These are phyloP conservation scores for Epinotia nisella DNA, from an alignment of 2,888 invertebrate genomes.

Conservation along the genomic window DNA sequence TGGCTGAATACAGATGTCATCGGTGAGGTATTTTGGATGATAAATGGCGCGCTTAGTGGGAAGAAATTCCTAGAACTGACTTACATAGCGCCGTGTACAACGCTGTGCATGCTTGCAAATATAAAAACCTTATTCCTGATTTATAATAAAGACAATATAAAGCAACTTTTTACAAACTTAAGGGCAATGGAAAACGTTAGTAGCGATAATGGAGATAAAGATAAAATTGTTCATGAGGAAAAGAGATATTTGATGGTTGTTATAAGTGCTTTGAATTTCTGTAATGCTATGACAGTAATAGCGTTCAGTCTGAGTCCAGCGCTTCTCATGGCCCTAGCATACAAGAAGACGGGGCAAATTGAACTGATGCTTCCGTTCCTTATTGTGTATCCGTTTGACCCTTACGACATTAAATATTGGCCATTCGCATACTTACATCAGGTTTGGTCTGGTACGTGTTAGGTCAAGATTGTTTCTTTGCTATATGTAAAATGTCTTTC, in stretches of 20 bases:
- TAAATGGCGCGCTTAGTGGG: constrained; percentile 52
- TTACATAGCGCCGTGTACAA: constrained; percentile 40
- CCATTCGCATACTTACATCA: constrained; percentile 67
- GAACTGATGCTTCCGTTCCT: constrained; percentile 62
- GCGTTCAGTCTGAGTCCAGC: constrained; percentile 59
- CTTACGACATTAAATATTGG: constrained; percentile 59
- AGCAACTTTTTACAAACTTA: constrained; percentile 13
- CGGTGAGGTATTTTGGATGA: constrained; percentile 58
- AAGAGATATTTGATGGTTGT: constrained; percentile 56
- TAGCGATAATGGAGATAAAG: constrained; percentile 46
- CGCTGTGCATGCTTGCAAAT: constrained; percentile 37
- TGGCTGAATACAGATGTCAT: constrained; percentile 56
- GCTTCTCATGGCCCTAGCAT: constrained; percentile 56
- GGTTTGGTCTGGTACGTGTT: constrained; percentile 60
- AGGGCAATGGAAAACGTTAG: constrained; percentile 24
- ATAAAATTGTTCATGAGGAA: constrained; percentile 54
- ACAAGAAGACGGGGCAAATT: constrained; percentile 55
- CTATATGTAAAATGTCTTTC: background rate
- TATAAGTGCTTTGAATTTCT: constrained; percentile 55
- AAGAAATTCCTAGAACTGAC: constrained; percentile 53
- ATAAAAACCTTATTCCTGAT: constrained; percentile 33
- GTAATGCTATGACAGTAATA: constrained; percentile 53
- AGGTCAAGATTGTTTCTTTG: background rate
- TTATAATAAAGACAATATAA: constrained; percentile 24
- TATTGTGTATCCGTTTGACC: constrained; percentile 67